phyloP scores from a whole-genome alignment of 2,113 vertebrate species.

The Prochilodus magdalenae region DNA sequence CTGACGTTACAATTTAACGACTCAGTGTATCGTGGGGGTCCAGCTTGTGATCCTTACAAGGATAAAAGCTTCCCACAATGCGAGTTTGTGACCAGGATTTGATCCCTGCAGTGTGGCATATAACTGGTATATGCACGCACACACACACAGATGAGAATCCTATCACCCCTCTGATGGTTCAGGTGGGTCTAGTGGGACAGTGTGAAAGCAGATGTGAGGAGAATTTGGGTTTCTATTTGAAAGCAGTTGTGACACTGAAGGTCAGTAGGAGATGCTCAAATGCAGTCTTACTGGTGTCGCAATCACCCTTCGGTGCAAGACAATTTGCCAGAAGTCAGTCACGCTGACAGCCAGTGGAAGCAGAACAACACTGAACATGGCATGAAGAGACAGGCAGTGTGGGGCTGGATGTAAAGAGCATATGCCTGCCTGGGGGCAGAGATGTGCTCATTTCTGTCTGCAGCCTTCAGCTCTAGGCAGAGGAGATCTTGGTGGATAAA shows the following conservation, averaged over 20 bases:
- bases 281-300: background rate
- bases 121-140: background rate
- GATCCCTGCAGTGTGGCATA: no score
- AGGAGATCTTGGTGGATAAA: background rate
- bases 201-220: constrained; percentile 20
- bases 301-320: constrained; percentile 22
- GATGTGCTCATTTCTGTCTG: constrained; percentile 8
- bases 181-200: constrained; percentile 4
- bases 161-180: constrained; percentile 20
- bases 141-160: background rate
- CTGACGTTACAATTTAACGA: no score
- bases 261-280: constrained; percentile 60
- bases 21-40: no score
- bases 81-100: no score
- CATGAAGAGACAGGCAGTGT: constrained; percentile 20
- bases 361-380: constrained; percentile 10
- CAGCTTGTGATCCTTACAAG: no score
- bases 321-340: constrained; percentile 67
- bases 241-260: constrained; percentile 63
- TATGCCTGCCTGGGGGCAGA: constrained; percentile 20
- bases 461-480: background rate
- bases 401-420: constrained; percentile 19
- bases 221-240: constrained; percentile 32
- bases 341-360: constrained; percentile 37
- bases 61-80: no score